Conservation (phyloP, 1,140 invertebrate species). For the Musca vetustissima region DNA sequence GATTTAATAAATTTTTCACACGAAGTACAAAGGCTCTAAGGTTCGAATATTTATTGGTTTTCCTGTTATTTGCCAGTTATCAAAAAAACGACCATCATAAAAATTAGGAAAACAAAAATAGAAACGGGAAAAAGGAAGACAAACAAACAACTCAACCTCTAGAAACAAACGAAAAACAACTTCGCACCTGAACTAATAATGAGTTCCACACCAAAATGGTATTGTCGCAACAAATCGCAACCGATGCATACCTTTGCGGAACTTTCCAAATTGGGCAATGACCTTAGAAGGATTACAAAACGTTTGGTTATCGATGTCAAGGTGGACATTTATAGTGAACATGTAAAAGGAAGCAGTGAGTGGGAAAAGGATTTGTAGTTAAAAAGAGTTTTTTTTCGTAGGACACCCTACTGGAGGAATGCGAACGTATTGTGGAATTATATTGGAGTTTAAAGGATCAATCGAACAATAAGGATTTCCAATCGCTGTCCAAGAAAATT, state of each 20-base stretch:
- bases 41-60: too few species aligned
- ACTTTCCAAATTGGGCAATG: constrained; percentile 48
- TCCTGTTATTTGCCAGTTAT: too few species aligned
- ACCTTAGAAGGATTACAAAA: constrained; percentile 47
- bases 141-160: too few species aligned
- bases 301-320: constrained; percentile 51
- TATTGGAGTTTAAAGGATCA: constrained; percentile 51
- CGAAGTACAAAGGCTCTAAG: too few species aligned
- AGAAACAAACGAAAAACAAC: too few species aligned
- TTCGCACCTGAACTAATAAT: constrained; percentile 35
- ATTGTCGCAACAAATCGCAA: constrained; percentile 55
- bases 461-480: constrained; percentile 45
- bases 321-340: constrained; percentile 48
- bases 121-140: too few species aligned
- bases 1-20: too few species aligned
- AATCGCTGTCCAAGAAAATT: constrained; percentile 50
- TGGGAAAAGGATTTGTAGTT: too few species aligned
- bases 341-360: too few species aligned
- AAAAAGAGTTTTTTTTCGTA: neutral
- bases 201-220: constrained; percentile 53
- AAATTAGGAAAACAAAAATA: too few species aligned
- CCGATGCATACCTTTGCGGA: constrained; percentile 53
- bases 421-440: constrained; percentile 45
- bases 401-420: constrained; percentile 52
- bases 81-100: too few species aligned